Evolutionary conservation across 1,140 invertebrate species (phyloP).

Genomic region (Drosophila kikkawai): DNA sequence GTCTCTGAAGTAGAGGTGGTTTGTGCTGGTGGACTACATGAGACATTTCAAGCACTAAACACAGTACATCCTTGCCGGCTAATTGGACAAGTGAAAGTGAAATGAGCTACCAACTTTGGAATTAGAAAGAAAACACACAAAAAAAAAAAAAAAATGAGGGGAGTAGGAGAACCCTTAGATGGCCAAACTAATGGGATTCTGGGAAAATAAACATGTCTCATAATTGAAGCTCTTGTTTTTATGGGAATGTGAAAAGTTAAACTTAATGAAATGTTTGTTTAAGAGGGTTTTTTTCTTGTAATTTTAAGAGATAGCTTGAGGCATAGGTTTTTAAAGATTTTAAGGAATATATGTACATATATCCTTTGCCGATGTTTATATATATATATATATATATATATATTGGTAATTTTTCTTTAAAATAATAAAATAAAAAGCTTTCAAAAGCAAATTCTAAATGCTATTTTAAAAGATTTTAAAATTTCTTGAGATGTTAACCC

Average conservation of each 20-base stretch:
- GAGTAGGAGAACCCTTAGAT: not conserved
- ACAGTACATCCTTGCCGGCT: conserved; percentile 47
- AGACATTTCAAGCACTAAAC: conserved; percentile 49
- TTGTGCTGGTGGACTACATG: conserved; percentile 33
- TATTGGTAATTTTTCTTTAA: not conserved
- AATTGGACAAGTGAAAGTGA: conserved; percentile 47
- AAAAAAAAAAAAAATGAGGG: too few relatives aligned
- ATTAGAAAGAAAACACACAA: too few relatives aligned
- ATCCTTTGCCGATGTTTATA: too few relatives aligned
- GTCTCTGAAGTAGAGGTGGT: not conserved
- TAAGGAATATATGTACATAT: too few relatives aligned
- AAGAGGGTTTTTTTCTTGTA: not conserved
- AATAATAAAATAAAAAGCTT: not conserved
- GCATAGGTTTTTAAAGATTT: not conserved
- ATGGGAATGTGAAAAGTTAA: not conserved
- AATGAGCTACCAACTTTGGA: conserved; percentile 13
- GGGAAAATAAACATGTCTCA: conserved; percentile 8
- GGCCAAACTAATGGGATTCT: conserved; percentile 18
- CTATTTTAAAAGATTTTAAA: too few relatives aligned
- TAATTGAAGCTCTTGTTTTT: conserved; percentile 4
- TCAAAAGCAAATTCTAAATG: too few relatives aligned
- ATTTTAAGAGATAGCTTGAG: not conserved
- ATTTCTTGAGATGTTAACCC: too few relatives aligned
- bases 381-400: not conserved
- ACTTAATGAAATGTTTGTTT: not conserved